Conservation (phyloP, 2,113 vertebrate species). For the Poecile atricapillus region DNA sequence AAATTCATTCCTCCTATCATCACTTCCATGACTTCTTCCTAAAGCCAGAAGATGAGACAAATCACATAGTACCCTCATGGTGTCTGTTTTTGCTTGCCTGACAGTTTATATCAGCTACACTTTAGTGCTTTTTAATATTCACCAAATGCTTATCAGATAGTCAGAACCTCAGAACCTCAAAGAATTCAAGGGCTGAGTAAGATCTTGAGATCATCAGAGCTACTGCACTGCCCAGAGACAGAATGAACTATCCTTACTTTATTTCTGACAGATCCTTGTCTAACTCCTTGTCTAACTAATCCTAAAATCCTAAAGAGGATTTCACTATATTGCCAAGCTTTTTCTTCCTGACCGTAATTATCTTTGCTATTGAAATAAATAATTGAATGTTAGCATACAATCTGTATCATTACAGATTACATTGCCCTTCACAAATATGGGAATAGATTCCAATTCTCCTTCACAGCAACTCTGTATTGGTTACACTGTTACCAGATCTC, state of each 20-base stretch:
- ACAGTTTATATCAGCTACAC: neutral
- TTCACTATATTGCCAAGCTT: neutral
- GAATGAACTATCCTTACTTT: neutral
- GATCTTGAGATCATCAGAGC: neutral
- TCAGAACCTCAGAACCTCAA: neutral
- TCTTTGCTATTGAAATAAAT: neutral
- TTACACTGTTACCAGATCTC: neutral
- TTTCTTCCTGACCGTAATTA: neutral
- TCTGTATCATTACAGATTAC: neutral
- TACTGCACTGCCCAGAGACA: neutral
- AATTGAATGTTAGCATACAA: neutral
- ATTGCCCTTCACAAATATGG: neutral
- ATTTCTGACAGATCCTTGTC: neutral
- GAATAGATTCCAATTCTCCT: neutral
- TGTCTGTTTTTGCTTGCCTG: neutral
- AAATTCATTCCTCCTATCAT: neutral
- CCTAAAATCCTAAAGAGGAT: neutral
- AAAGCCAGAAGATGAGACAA: conserved; percentile 9
- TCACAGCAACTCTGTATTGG: neutral
- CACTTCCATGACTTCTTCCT: neutral
- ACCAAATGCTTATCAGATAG: conserved; percentile 1
- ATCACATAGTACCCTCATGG: neutral
- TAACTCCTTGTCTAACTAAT: neutral
- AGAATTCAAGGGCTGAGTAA: neutral
- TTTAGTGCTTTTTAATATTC: neutral